Base-by-base conservation (phyloP, 2,888 invertebrate genomes). In the Drosophila mimica region DNA sequence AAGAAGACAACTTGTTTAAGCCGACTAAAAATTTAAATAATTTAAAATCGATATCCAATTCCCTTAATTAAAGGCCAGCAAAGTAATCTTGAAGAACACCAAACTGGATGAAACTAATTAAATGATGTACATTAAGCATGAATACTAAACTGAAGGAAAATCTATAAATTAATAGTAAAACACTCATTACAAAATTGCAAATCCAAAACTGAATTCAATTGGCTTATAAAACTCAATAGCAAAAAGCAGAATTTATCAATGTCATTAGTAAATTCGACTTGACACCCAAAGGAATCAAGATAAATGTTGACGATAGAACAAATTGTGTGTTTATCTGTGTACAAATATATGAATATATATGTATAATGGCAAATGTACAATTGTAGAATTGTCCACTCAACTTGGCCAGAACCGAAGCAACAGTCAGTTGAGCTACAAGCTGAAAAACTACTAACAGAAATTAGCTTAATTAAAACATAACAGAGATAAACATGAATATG, bases 371-470 rank as follows among this genome's bases (percentile, higher is more conserved):
- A 28, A 49, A 51, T 51, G 17, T 1, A n/a, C 51, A 51, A 17
- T 51, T 30, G 25, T n/a, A 30, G 30, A 48, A 34, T 20, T 57
- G 57, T 36, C 57, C 20, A 48, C 13, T 46, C 56, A 56, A 46
- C 56, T 30, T 11, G 38, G 28, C 20, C 31, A 53, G 52, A 56
- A 6, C 36, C 36, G 6, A 38, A 40, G 43, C 4, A 34, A n/a
- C 30, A 58, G 56, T 48, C 70, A 49, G 33, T 40, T 43, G 30
- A 46, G 28, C 34, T n/a, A 52, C 17, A 48, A 38, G 40, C 59
- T 70, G 51, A 4, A 73, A 71, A 66, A 34, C 66, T 61, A 74
- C 62, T 74, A 66, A 62, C 57, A 48, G 72, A 72, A 72, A 74
- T 74, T 66, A 74, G 72, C 58, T 74, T 62, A 71, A 71, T 62